phyloP scores from a whole-genome alignment of 1,140 invertebrate species.

The Paracyclopina nana region DNA sequence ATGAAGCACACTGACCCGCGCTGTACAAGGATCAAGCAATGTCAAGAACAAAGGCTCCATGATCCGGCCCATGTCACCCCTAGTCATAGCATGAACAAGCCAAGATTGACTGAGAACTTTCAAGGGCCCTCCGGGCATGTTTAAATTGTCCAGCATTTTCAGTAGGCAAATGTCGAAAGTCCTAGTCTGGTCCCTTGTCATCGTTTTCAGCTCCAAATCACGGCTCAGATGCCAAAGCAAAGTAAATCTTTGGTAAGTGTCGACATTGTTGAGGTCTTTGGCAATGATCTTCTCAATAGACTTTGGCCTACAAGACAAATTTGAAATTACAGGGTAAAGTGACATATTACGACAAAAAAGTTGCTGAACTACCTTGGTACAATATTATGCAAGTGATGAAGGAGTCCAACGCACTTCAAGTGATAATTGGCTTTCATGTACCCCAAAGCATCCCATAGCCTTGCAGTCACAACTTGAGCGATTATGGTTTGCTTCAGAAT shows the following conservation, averaged over 20 bases:
- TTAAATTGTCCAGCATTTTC: slow-evolving; percentile 52
- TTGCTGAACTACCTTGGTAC: too few species aligned
- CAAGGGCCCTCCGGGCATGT: slow-evolving; percentile 33
- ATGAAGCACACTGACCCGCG: slow-evolving; percentile 62
- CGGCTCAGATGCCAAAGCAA: slow-evolving; percentile 15
- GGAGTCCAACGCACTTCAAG: slow-evolving; percentile 40
- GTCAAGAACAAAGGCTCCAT: slow-evolving; percentile 57
- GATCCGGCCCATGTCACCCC: slow-evolving; percentile 52
- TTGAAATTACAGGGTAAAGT: too few species aligned
- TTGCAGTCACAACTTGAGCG: slow-evolving; percentile 36
- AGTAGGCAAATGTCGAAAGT: slow-evolving; percentile 39
- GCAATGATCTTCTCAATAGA: too few species aligned
- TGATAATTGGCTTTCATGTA: slow-evolving; percentile 35
- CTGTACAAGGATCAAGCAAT: slow-evolving; percentile 56
- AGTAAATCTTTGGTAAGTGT: slow-evolving; percentile 14
- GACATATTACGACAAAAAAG: too few species aligned
- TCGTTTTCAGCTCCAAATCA: slow-evolving; percentile 33
- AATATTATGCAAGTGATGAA: slow-evolving; percentile 45
- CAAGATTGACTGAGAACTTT: slow-evolving; percentile 48
- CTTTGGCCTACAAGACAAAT: too few species aligned
- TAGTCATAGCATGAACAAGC: slow-evolving; percentile 46
- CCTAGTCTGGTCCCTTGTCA: background rate
- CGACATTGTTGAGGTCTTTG: background rate
- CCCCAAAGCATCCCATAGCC: slow-evolving; percentile 44
- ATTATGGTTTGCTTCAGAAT: slow-evolving; percentile 25